Evolutionary conservation across 2,113 vertebrate species (phyloP), one percentile per base, ranked within the genome.

Genomic region (Gnathonemus longibarbis): DNA sequence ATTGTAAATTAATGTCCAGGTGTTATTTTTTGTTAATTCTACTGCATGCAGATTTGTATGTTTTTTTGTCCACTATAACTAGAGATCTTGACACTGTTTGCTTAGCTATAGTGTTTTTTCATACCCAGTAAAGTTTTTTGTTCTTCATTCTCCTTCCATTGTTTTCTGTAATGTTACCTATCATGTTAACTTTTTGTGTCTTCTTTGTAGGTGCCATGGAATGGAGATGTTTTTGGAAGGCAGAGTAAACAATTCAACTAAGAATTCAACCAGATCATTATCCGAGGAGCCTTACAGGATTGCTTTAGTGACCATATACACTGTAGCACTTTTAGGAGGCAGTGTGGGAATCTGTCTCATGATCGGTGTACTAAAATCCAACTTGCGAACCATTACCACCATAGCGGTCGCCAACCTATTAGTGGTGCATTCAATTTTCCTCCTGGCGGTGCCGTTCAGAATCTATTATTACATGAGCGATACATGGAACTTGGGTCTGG

Each of bases 401-500:
- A 96, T 96, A 0, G 96, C 96, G 0, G 94, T 98, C 0, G 70
- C 98, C 85, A 99, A 99, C 94, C 94, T 99, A 70, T 96, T 98
- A 0, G 94, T 97, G 15, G 91, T 97, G 5, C 98, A 99, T 90
- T 91, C 96, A 8, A 39, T 98, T 21, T 97, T 98, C 39, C 95
- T 99, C 9, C 35, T 97, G 91, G 98, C 97, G 0, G 93, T 99
- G 70, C 98, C 98, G 1, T 99, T 99, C 90, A 96, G 98, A 84
- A 93, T 99, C 88, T 91, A 95, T 92, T 99, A 97, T 56, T 97
- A 97, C 0, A 48, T 93, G 3, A 89, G 1, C 0, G 0, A 31
- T 0, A 0, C 5, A 0, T 99, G 98, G 98, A 0, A 0, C 0
- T 93, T 99, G 48, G 10, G 92, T 0, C 0, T 0, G 0, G 0